A percentile compares a stretch with the other conserved stretches of the same genome.
Conservation (phyloP, 1,140 invertebrate species). For the Solenopsis invicta region DNA sequence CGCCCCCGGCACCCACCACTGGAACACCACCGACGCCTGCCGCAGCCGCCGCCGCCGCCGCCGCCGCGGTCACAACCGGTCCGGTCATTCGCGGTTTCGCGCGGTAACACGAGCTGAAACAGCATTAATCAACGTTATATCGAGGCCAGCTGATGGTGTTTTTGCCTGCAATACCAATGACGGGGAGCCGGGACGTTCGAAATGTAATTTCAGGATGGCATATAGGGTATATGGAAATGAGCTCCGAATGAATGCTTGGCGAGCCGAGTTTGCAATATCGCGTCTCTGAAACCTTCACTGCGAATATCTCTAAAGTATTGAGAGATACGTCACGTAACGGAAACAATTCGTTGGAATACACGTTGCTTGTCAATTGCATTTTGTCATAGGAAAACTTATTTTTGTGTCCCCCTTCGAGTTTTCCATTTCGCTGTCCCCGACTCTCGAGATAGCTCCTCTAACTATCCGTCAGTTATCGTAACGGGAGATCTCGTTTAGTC, state of each 20-base stretch:
- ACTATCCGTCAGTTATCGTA: constrained; percentile 1
- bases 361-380: constrained; percentile 29
- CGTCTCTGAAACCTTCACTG: background rate
- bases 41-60: constrained; percentile 73
- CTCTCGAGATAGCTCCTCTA: background rate
- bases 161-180: background rate
- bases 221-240: background rate
- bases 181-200: background rate
- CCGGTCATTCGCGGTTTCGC: constrained; percentile 88
- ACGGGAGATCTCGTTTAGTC: constrained; percentile 18
- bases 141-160: background rate
- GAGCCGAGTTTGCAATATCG: background rate
- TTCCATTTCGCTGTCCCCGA: background rate
- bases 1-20: constrained; percentile 87
- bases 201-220: background rate
- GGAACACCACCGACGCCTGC: constrained; percentile 82
- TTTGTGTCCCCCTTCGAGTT: constrained; percentile 2
- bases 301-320: constrained; percentile 11
- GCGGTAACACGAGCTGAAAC: constrained; percentile 87
- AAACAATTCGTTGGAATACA: constrained; percentile 23
- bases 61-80: constrained; percentile 73
- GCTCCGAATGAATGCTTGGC: background rate
- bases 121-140: constrained; percentile 57
- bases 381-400: constrained; percentile 36
- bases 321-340: background rate